phyloP scores from a whole-genome alignment of 35 echinoderm and acorn worm species.

The Strongylocentrotus purpuratus region DNA sequence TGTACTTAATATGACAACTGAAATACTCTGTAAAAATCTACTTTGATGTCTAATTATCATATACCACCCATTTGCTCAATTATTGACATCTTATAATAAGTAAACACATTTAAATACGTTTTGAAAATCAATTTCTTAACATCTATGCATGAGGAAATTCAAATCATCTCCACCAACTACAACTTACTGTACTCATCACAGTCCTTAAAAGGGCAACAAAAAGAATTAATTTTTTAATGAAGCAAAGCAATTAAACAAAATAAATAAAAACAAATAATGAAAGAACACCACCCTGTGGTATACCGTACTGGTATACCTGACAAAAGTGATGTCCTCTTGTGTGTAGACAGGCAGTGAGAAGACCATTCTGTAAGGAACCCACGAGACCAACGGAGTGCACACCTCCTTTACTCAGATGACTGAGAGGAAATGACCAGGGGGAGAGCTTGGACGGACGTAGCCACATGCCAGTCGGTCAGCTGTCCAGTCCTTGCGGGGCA shows the following conservation, averaged over 20 bases:
- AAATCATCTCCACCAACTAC: too few relatives aligned
- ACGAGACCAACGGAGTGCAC: background rate
- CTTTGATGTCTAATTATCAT: too few relatives aligned
- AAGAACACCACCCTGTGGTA: constrained; percentile 36
- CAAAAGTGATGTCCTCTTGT: constrained; percentile 27
- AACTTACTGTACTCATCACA: too few relatives aligned
- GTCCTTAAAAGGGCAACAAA: too few relatives aligned
- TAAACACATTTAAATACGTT: too few relatives aligned
- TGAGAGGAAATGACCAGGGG: background rate
- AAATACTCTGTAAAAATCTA: too few relatives aligned
- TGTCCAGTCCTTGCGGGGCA: background rate
- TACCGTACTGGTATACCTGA: background rate
- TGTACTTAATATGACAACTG: too few relatives aligned
- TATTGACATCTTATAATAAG: too few relatives aligned
- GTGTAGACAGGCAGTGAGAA: background rate
- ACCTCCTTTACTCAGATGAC: background rate
- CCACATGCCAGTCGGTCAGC: background rate
- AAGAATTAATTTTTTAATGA: too few relatives aligned
- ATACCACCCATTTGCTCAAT: too few relatives aligned
- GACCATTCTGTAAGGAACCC: background rate
- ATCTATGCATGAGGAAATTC: too few relatives aligned
- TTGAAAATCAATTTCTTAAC: too few relatives aligned
- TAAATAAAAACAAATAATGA: constrained; percentile 7
- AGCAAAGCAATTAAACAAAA: background rate
- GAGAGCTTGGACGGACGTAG: background rate